Base-by-base conservation (phyloP, 2,797 vertebrate genomes). In the Triplophysa yarkandensis region DNA sequence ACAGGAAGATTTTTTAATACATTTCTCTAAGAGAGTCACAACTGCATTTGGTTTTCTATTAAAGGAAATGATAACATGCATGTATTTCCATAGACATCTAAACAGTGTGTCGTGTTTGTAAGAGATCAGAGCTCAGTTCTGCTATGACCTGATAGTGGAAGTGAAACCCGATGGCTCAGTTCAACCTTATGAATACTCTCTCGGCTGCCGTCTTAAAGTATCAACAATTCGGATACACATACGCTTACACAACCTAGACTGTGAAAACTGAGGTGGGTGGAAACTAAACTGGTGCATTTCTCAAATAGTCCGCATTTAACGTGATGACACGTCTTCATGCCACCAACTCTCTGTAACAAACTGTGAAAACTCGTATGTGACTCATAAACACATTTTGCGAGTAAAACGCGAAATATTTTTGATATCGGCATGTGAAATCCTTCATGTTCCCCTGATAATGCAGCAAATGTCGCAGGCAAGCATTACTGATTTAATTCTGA, bases 101-200 rank as follows among this genome's bases (percentile, higher is more conserved):
- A 73, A 71, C 43, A 41, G 21, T 34, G 54, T 52, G 74, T 57
- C 39, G 46, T 67, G 46, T 77, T 43, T 79, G 14, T 71, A 10
- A 27, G 46, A 50, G 74, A 54, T 79, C 55, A 71, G 48, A 46
- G 44, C 46, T 64, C 67, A 57, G 68, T 68, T 68, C 50, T 66
- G 36, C 72, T 36, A 77, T 74, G 57, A 43, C 66, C 52, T 63
- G 36, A 23, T 74, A 54, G 61, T 71, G 74, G 81, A 84, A 82
- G 81, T 77, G 77, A 82, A 82, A 82, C 52, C 63, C n/a, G 66
- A 60, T 77, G 64, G 79, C 25, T 76, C 48, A 67, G 58, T 78
- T 68, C 66, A 48, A 52, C 66, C 48, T 63, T 21, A 63, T 74
- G 54, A 83, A 68, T 66, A 52, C 23, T 68, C 25, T 16, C 58